Conservation (phyloP, 2,888 invertebrate species). For the Drosophila sordidula region DNA sequence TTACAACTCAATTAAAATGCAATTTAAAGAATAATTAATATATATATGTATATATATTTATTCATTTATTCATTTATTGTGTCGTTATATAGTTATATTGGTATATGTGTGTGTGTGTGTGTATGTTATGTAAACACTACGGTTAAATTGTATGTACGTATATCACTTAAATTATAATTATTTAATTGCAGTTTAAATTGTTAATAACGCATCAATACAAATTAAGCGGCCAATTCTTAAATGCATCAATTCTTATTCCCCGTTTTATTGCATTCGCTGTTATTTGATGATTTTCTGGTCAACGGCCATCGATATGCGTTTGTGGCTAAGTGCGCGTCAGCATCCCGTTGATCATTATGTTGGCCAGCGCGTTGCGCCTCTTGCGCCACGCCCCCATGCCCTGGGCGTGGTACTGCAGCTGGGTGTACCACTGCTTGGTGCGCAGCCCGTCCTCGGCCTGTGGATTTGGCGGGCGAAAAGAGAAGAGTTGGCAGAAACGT, state of each 20-base stretch:
- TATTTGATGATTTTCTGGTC: neutral
- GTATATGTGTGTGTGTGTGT: conserved; percentile 22
- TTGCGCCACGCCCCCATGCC: conserved; percentile 97
- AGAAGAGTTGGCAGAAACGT: conserved; percentile 33
- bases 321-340: conserved; percentile 83
- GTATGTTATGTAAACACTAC: conserved; percentile 29
- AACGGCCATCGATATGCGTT: neutral
- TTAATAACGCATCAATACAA: conserved; percentile 64
- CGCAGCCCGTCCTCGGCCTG: conserved; percentile 95
- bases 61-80: conserved; percentile 39
- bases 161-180: conserved; percentile 74
- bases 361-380: conserved; percentile 96
- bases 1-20: conserved; percentile 58
- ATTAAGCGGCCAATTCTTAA: conserved; percentile 51
- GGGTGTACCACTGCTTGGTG: conserved; percentile 95
- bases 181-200: conserved; percentile 52
- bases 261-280: neutral
- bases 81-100: conserved; percentile 39
- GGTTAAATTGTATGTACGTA: conserved; percentile 30
- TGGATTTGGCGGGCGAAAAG: conserved; percentile 21
- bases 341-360: conserved; percentile 98
- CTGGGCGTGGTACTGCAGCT: conserved; percentile 95
- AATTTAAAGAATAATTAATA: conserved; percentile 60
- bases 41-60: conserved; percentile 24
- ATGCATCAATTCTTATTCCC: conserved; percentile 56